Base-by-base conservation (phyloP, 2,888 invertebrate species). In the Tuberolachnus salignus region DNA sequence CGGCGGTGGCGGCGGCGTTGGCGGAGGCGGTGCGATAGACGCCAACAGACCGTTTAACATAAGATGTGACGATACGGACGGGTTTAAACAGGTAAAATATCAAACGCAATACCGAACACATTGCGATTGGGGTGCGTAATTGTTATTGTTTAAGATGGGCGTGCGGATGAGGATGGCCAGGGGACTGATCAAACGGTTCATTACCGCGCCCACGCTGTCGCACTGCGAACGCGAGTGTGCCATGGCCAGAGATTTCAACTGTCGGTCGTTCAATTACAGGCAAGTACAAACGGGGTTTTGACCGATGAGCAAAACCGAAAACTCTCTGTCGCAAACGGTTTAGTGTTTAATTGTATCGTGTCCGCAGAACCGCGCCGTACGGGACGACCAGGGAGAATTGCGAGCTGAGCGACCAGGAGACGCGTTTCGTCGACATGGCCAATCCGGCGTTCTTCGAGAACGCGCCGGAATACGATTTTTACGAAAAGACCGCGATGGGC, bases 261-360 rank as follows among this genome's bases (percentile, higher is more conserved):
- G 95, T 84, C 89, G 93, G 84, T 92, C 94, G 51, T 95, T 95
- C 86, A 95, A 94, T 87, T 95, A 90, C 86, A 91, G 92, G 91
- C 92, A 86, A 66, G 26, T 19, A 34, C 2, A 4, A 51, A 55
- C 21, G 21, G 11, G 8, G 19, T 46, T 46, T 46, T 13, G 10
- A 8, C 46, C 46, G 10, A 46, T 46, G 2, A 46, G 10, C 2
- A 13, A 46, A 46, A 46, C 46, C 10, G 34, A 34, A 34, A 34
- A 13, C 13, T n/a, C n/a, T n/a, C n/a, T n/a, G n/a, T n/a, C n/a
- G n/a, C n/a, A 42, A 63, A 42, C 1, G 42, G 44, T 63, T 42
- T 42, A 13, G 10, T 59, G 26, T 26, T 59, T 63, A 0, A 8
- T 3, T 21, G 23, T n/a, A 59, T 26, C 61, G 2, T 3, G 10